These are phyloP conservation scores for Gymnoscopelus braueri DNA, from an alignment of 2,797 vertebrate species.

Conservation along the genomic window DNA sequence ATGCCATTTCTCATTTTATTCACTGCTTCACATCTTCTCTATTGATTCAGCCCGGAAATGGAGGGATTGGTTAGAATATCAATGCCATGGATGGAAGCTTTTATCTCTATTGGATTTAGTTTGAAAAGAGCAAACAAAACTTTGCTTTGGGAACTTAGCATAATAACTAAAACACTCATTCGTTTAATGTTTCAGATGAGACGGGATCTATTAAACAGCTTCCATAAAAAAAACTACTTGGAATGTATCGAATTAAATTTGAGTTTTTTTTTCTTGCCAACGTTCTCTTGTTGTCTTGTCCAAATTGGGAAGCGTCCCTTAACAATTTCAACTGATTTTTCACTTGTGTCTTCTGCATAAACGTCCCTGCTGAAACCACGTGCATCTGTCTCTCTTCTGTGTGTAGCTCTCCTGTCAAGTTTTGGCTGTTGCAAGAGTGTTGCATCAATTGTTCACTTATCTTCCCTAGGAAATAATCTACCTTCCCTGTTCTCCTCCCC, in stretches of 20 bases:
- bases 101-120: slow-evolving; percentile 24
- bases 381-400: slow-evolving; percentile 24
- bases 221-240: too few species aligned
- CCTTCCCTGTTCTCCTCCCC: slow-evolving; percentile 54
- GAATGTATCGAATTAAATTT: too few species aligned
- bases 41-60: slow-evolving; percentile 18
- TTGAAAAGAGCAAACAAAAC: slow-evolving; percentile 4
- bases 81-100: slow-evolving; percentile 27
- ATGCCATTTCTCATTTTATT: slow-evolving; percentile 32
- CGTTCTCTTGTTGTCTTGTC: too few species aligned
- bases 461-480: slow-evolving; percentile 27
- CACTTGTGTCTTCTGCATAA: not conserved
- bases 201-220: too few species aligned
- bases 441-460: slow-evolving; percentile 22
- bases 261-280: too few species aligned
- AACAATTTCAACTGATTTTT: too few species aligned
- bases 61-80: slow-evolving; percentile 34
- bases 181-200: too few species aligned
- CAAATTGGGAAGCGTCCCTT: too few species aligned
- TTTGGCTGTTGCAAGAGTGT: slow-evolving; percentile 21
- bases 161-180: not conserved
- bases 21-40: slow-evolving; percentile 13
- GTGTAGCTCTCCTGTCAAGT: not conserved
- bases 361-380: slow-evolving; percentile 26
- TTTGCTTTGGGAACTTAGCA: slow-evolving; percentile 24